Base-by-base conservation (phyloP, 2,888 invertebrate genomes). In the Volucella inanis region DNA sequence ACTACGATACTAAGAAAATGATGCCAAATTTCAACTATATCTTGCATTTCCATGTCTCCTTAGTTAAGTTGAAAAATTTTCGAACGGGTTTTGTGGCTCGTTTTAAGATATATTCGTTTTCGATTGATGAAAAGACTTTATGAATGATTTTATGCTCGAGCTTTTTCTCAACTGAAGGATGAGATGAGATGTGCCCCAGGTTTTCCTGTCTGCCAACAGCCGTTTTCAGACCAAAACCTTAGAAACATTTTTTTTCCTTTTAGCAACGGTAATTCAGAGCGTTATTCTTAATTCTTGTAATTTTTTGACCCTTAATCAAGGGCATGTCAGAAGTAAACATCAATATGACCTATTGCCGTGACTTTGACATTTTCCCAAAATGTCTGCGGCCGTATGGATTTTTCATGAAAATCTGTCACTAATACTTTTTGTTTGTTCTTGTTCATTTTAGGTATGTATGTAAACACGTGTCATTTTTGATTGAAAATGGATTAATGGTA, bases 401-500 rank as follows among this genome's bases (percentile, higher is more conserved):
- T 68, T 68, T 55, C 14, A 55, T 38, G 12, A 18, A 50, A 59
- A 22, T 11, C n/a, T 38, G 9, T 18, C 31, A 22, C 54, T 75
- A 10, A 39, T 65, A 22, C 31, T 31, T 31, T 31, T 31, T 12
- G 38, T 50, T 52, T 57, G 31, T 9, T n/a, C 15, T 38, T 18
- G 31, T 31, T 43, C n/a, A 2, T 68, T 55, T 49, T 55, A 55
- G 77, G 70, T 77, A 6, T 31, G 70, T 77, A 6, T 31, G 31
- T 31, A 62, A 62, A 70, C 65, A 52, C 64, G 52, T 50, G 78
- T 39, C 59, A 18, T 67, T 49, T 75, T 12, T 31, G 15, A 67
- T 38, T 59, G 22, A 43, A 49, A 57, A 64, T 50, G 18, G 39
- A 57, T 59, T 65, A 59, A 38, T 3, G 71, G 57, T 71, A 61